Evolutionary conservation across 1,140 invertebrate genomes (phyloP).

Genomic region (Acyrthosiphon pisum): DNA sequence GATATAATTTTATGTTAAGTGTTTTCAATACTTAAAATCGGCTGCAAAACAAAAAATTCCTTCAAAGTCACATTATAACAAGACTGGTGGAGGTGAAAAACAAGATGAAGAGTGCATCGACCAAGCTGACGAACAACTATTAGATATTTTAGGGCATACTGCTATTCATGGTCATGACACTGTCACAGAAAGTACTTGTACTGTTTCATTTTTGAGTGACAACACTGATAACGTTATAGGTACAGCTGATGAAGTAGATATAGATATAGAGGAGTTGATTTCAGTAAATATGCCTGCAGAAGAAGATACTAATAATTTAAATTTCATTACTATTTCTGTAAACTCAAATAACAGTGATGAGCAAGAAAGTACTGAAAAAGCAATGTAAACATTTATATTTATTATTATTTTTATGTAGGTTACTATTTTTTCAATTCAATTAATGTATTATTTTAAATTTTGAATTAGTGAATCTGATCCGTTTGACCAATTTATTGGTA

Average conservation of each 20-base stretch:
- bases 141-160: slow-evolving; percentile 26
- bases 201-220: not conserved
- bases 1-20: not conserved
- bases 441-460: not conserved
- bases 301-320: not conserved
- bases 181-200: not conserved
- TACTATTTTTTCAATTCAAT: not conserved
- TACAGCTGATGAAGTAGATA: too few relatives aligned
- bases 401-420: not conserved
- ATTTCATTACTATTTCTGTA: not conserved
- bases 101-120: not conserved
- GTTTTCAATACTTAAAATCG: slow-evolving; percentile 21
- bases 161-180: not conserved
- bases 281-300: not conserved
- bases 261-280: not conserved
- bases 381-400: not conserved
- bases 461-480: not conserved
- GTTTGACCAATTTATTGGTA: slow-evolving; percentile 4
- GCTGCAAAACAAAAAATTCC: slow-evolving; percentile 19
- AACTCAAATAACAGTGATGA: not conserved
- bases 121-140: slow-evolving; percentile 1
- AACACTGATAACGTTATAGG: not conserved
- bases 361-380: not conserved
- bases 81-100: slow-evolving; percentile 10
- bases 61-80: not conserved